Evolutionary conservation across 1,140 invertebrate genomes (phyloP).

Genomic region (Orussus abietinus): DNA sequence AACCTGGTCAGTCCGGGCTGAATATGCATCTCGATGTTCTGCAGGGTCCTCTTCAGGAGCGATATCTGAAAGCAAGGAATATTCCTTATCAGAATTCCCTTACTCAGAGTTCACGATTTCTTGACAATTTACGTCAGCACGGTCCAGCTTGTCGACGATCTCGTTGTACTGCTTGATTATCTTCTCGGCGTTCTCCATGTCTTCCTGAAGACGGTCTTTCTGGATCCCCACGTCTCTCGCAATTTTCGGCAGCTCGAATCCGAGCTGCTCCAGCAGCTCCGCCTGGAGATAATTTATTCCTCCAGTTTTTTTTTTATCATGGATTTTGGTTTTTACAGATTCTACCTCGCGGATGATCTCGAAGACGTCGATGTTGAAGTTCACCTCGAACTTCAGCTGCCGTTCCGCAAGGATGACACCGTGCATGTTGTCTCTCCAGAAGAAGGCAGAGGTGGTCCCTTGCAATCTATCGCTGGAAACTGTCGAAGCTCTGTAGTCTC

Average conservation of each 20-base stretch:
- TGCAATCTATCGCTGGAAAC: constrained; percentile 7
- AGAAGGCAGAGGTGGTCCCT: no score
- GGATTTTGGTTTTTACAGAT: background rate
- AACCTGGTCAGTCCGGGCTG: constrained; percentile 75
- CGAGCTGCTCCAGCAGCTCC: constrained; percentile 69
- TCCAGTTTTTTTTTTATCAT: constrained; percentile 8
- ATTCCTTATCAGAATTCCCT: no score
- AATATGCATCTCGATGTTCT: constrained; percentile 72
- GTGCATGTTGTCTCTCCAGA: constrained; percentile 65
- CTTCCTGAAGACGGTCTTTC: constrained; percentile 62
- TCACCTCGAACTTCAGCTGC: constrained; percentile 61
- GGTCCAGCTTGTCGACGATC: constrained; percentile 57
- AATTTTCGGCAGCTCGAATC: constrained; percentile 65
- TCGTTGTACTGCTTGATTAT: constrained; percentile 63
- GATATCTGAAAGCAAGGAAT: constrained; percentile 48
- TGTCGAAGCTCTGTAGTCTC: constrained; percentile 11
- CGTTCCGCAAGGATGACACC: constrained; percentile 63
- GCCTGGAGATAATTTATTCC: constrained; percentile 37
- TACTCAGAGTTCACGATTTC: no score
- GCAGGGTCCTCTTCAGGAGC: constrained; percentile 64
- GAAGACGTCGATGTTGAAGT: constrained; percentile 65
- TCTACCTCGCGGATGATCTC: constrained; percentile 68
- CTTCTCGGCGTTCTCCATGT: constrained; percentile 57
- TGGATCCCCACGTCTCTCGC: constrained; percentile 68
- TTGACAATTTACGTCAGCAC: constrained; percentile 55